These are phyloP conservation scores for Dione juno DNA, from an alignment of 2,888 invertebrate genomes.

Conservation along the genomic window DNA sequence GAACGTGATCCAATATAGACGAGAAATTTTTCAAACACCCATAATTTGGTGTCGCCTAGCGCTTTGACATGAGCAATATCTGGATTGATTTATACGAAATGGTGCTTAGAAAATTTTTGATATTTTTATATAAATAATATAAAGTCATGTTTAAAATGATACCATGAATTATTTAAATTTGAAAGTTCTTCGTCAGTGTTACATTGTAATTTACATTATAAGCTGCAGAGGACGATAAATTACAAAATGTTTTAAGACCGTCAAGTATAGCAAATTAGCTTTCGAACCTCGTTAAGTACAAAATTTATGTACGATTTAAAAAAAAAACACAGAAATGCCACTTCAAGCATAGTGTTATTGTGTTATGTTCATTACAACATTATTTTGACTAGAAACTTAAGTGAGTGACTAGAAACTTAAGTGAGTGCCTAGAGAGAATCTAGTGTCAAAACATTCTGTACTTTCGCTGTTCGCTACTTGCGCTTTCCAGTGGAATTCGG, in stretches of 20 bases:
- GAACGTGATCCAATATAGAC: constrained; percentile 33
- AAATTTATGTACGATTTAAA: not conserved
- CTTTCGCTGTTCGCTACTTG: no score
- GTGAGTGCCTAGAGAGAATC: no score
- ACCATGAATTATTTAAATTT: not conserved
- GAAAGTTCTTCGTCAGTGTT: not conserved
- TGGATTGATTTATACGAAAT: constrained; percentile 16
- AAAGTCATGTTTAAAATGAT: no score
- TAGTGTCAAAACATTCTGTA: no score
- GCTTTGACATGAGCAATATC: constrained; percentile 28
- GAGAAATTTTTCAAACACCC: constrained; percentile 25
- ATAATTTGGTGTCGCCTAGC: constrained; percentile 29
- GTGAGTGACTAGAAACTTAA: no score
- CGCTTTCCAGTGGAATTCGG: no score
- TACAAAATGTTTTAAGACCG: not conserved
- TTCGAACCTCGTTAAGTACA: not conserved
- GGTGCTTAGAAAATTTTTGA: constrained; percentile 15
- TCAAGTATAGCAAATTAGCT: constrained; percentile 3
- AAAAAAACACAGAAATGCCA: not conserved
- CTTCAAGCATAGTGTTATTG: not conserved
- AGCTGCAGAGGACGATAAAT: not conserved
- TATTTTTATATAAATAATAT: not conserved
- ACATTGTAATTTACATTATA: not conserved
- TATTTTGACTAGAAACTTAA: no score
- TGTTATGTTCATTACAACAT: not conserved